phyloP scores from a whole-genome alignment of 2,888 invertebrate genomes.

The Phymatocera aterrima region DNA sequence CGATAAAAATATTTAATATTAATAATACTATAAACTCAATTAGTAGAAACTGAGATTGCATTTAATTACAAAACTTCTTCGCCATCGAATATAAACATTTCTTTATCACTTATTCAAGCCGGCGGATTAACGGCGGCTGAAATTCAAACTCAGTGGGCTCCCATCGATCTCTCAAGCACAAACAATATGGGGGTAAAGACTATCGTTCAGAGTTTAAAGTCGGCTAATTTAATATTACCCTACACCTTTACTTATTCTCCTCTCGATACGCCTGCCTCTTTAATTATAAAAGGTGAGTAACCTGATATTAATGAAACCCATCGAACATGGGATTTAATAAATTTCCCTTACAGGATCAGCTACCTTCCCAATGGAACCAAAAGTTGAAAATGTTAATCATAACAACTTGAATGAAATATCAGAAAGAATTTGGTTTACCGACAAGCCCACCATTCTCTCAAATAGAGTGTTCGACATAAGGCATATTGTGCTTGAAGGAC shows the following conservation, averaged over 20 bases:
- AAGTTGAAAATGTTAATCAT: conserved; percentile 73
- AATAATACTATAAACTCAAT: background rate
- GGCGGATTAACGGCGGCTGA: conserved; percentile 52
- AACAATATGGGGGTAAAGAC: conserved; percentile 54
- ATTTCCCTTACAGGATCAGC: conserved; percentile 72
- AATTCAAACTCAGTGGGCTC: conserved; percentile 73
- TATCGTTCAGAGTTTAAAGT: conserved; percentile 63
- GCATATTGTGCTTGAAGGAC: conserved; percentile 66
- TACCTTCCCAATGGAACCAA: conserved; percentile 72
- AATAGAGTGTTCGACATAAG: conserved; percentile 64
- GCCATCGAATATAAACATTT: background rate
- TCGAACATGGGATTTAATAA: background rate
- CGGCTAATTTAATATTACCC: conserved; percentile 65
- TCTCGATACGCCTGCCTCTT: conserved; percentile 57
- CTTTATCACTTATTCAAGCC: conserved; percentile 10
- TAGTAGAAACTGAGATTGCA: background rate
- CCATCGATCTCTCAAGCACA: conserved; percentile 66
- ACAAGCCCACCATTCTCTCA: conserved; percentile 65
- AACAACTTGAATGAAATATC: conserved; percentile 67
- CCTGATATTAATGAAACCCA: background rate
- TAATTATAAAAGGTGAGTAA: conserved; percentile 68
- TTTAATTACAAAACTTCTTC: conserved; percentile 9
- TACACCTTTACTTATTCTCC: conserved; percentile 49
- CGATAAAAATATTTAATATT: conserved; percentile 53
- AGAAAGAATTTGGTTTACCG: conserved; percentile 75